phyloP scores from a whole-genome alignment of 2,888 invertebrate genomes.

The Eupithecia vulgata region DNA sequence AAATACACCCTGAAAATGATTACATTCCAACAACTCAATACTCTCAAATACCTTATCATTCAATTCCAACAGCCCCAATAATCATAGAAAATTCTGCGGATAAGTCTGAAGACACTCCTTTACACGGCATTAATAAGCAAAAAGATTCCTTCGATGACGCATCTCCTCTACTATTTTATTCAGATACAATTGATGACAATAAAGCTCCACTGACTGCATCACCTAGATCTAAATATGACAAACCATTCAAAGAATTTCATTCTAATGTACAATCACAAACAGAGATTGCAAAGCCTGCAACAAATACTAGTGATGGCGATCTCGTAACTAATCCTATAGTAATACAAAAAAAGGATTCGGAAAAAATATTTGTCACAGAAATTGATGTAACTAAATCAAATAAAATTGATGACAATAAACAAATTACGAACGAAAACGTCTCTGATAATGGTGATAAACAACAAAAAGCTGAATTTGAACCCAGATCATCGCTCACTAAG shows the following conservation, averaged over 20 bases:
- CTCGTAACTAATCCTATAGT: background rate
- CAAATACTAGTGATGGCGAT: background rate
- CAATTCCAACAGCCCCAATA: background rate
- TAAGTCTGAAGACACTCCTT: background rate
- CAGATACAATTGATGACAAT: background rate
- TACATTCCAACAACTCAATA: background rate
- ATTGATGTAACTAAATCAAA: conserved; percentile 5
- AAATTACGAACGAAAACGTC: background rate
- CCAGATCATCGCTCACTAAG: background rate
- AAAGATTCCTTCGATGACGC: background rate
- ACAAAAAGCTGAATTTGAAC: conserved; percentile 9
- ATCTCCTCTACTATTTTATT: background rate
- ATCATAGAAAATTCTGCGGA: background rate
- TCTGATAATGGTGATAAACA: background rate
- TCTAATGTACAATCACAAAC: background rate
- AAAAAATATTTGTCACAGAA: background rate
- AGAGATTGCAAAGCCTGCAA: background rate
- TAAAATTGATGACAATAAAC: background rate
- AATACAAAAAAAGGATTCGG: background rate
- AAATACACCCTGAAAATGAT: background rate
- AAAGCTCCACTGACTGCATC: background rate
- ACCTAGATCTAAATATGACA: background rate
- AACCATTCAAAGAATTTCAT: background rate
- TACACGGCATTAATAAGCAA: background rate
- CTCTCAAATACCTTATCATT: background rate